These are phyloP conservation scores for Lamellibrachia columna DNA, from an alignment of 2,888 invertebrate species.

Conservation along the genomic window DNA sequence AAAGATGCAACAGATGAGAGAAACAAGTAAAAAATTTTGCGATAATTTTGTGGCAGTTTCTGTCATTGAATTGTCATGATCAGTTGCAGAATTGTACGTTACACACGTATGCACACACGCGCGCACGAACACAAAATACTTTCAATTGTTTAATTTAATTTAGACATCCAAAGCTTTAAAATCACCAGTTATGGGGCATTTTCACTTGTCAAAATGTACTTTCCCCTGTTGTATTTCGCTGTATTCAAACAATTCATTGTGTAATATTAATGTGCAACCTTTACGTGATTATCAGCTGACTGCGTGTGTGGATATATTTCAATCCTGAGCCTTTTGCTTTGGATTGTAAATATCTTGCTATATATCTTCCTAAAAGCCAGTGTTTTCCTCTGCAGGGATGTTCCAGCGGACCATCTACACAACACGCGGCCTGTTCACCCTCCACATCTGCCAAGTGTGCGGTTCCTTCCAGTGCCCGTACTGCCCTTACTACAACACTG, in stretches of 20 bases:
- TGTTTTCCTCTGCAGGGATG: constrained; percentile 54
- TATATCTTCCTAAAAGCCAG: neutral
- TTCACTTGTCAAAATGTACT: too few relatives aligned
- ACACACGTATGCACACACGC: neutral
- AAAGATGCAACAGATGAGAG: neutral
- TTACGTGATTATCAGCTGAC: too few relatives aligned
- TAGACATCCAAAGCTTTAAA: neutral
- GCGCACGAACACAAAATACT: neutral
- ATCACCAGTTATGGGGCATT: neutral
- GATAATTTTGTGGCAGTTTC: neutral
- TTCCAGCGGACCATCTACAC: constrained; percentile 61
- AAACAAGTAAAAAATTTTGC: neutral
- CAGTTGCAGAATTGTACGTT: neutral
- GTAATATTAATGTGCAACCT: too few relatives aligned
- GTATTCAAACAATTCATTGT: too few relatives aligned
- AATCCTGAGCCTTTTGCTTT: too few relatives aligned
- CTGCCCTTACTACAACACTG: constrained; percentile 64
- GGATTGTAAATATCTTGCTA: too few relatives aligned
- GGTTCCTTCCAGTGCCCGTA: constrained; percentile 66
- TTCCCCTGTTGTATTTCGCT: too few relatives aligned
- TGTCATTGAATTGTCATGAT: neutral
- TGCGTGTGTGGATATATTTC: too few relatives aligned
- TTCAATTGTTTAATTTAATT: too few relatives aligned
- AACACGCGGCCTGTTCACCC: constrained; percentile 56
- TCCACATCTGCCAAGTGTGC: constrained; percentile 65